These are phyloP conservation scores for Stratiomys singularior DNA, from an alignment of 2,888 invertebrate species.

Conservation along the genomic window DNA sequence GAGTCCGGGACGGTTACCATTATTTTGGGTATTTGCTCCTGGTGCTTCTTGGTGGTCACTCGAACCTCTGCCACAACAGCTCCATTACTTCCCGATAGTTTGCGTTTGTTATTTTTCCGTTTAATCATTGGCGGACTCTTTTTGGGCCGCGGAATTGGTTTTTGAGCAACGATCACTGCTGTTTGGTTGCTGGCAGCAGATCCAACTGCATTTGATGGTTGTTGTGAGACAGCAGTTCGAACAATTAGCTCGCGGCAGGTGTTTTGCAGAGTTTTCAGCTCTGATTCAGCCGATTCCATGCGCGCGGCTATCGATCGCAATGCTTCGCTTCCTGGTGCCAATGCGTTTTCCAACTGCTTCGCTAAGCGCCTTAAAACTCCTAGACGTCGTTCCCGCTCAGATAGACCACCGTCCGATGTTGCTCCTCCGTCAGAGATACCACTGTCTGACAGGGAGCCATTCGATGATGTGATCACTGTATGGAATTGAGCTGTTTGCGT, in stretches of 20 bases:
- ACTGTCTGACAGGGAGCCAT: conserved; percentile 76
- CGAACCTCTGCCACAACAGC: not conserved
- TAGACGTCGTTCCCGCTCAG: conserved; percentile 74
- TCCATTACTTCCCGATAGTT: not conserved
- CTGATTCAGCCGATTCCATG: conserved; percentile 75
- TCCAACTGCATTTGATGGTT: conserved; percentile 55
- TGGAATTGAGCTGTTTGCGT: conserved; percentile 16
- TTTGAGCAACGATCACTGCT: not conserved
- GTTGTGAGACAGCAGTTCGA: conserved; percentile 64
- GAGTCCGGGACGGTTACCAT: conserved; percentile 45
- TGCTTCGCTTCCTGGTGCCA: conserved; percentile 75
- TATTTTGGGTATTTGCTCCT: not conserved
- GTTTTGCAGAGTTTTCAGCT: conserved; percentile 73
- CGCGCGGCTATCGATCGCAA: conserved; percentile 72
- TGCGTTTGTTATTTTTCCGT: conserved; percentile 55
- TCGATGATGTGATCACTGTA: conserved; percentile 60
- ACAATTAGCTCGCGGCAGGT: conserved; percentile 72
- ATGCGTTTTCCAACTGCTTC: conserved; percentile 72
- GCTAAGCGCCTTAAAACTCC: conserved; percentile 74
- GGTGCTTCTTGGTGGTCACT: not conserved
- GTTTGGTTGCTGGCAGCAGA: not conserved
- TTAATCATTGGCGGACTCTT: conserved; percentile 51
- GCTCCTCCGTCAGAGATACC: conserved; percentile 81
- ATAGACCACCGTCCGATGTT: conserved; percentile 74
- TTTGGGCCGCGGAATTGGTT: conserved; percentile 50